Conservation (phyloP, 2,888 invertebrate species). For the Plebejus melissa region DNA sequence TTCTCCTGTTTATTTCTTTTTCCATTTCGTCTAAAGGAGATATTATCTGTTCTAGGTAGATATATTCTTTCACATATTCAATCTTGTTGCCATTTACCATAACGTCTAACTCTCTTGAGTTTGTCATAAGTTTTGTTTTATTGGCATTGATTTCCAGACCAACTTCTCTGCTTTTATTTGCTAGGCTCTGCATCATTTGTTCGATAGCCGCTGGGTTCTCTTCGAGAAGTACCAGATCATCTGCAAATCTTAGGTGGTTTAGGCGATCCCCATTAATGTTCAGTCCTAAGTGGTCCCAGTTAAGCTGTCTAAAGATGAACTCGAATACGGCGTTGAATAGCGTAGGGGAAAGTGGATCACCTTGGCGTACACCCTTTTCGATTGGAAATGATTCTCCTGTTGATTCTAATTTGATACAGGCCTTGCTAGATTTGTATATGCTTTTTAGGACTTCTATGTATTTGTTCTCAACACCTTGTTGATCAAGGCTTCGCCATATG, state of each 20-base stretch:
- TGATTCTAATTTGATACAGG: no score
- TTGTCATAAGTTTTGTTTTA: no score
- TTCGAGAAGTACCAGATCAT: conserved; percentile 32
- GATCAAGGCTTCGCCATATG: no score
- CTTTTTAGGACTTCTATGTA: no score
- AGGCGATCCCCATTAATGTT: not conserved
- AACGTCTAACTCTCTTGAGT: conserved; percentile 19
- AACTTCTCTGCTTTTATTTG: no score
- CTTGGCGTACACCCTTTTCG: conserved; percentile 33
- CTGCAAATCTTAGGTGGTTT: conserved; percentile 32
- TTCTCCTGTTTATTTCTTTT: conserved; percentile 34
- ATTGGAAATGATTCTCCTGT: conserved; percentile 3
- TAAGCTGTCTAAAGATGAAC: conserved; percentile 27
- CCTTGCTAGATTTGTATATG: no score
- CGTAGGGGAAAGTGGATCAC: conserved; percentile 30
- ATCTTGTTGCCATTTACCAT: conserved; percentile 32
- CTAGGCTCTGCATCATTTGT: conserved; percentile 18
- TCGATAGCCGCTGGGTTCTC: conserved; percentile 31
- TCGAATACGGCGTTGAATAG: conserved; percentile 25
- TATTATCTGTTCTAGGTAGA: conserved; percentile 33
- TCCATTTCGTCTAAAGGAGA: conserved; percentile 30
- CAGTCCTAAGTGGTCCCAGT: conserved; percentile 29
- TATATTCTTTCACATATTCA: conserved; percentile 31
- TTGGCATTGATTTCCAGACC: no score
- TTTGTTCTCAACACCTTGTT: no score